These are phyloP conservation scores for Choloepus hoffmanni DNA, from an alignment of 2,113 vertebrate genomes.

Conservation along the genomic window DNA sequence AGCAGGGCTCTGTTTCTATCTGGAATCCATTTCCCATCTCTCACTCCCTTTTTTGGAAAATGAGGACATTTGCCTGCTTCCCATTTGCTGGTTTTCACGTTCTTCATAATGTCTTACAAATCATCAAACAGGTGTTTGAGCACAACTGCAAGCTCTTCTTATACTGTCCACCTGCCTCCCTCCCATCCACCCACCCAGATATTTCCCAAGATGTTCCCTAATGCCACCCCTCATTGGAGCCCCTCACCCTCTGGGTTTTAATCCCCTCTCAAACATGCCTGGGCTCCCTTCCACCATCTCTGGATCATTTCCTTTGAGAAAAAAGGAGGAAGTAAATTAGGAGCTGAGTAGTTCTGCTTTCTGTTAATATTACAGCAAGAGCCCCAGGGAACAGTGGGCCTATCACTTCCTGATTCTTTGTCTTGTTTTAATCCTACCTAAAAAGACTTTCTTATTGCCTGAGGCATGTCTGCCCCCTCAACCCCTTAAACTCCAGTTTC, in stretches of 20 bases:
- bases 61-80: background rate
- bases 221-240: background rate
- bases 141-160: background rate
- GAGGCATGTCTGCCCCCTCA: background rate
- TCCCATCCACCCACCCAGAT: background rate
- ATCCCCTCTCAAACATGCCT: background rate
- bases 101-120: constrained; percentile 20
- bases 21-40: background rate
- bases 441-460: background rate
- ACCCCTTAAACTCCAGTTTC: background rate
- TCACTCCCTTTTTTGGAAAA: background rate
- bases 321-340: constrained; percentile 50
- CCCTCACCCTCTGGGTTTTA: background rate
- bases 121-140: background rate
- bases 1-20: constrained; percentile 17
- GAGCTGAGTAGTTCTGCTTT: constrained; percentile 55
- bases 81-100: constrained; percentile 27
- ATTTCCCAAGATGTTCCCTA: background rate
- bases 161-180: background rate
- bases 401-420: constrained; percentile 60
- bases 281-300: background rate
- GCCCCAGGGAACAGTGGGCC: background rate
- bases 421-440: constrained; percentile 4
- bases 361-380: constrained; percentile 7
- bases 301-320: constrained; percentile 4